phyloP scores from a whole-genome alignment of 92 coral and sea anemone genomes.

The Palythoa grandis region DNA sequence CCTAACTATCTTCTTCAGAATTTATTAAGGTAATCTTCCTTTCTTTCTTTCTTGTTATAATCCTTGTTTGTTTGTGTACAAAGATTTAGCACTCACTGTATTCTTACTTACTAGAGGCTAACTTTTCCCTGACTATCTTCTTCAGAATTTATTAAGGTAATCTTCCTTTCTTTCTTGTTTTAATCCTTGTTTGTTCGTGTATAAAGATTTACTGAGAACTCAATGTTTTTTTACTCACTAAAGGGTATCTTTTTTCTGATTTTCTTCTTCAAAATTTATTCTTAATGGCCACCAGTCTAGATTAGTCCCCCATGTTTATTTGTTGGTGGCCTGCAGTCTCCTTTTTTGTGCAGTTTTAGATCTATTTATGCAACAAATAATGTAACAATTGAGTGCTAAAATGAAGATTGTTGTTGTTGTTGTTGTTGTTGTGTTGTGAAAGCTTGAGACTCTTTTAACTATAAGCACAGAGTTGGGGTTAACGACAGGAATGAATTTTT shows the following conservation, averaged over 20 bases:
- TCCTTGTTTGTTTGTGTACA: not conserved
- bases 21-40: too few species aligned
- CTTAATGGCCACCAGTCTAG: constrained; percentile 11
- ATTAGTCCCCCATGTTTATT: constrained; percentile 19
- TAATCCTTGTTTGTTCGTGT: too few species aligned
- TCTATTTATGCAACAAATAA: not conserved
- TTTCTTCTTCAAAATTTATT: not conserved
- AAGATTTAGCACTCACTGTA: not conserved
- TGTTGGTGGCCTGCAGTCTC: not conserved
- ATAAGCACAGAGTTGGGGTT: too few species aligned
- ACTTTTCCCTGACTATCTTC: not conserved
- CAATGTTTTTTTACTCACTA: not conserved
- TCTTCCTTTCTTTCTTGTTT: too few species aligned
- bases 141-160: too few species aligned
- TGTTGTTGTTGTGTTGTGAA: not conserved
- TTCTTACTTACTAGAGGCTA: not conserved
- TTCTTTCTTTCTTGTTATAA: not conserved
- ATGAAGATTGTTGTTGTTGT: not conserved
- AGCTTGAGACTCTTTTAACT: too few species aligned
- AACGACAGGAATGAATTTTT: too few species aligned
- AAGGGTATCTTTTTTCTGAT: not conserved
- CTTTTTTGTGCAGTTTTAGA: not conserved
- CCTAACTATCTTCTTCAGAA: not conserved
- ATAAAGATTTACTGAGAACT: too few species aligned
- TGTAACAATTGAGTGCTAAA: not conserved